Percentiles rank a stretch among this genome's conserved stretches.
Evolutionary conservation across 2,797 vertebrate species (phyloP).

Genomic region (Gymnocypris eckloni): DNA sequence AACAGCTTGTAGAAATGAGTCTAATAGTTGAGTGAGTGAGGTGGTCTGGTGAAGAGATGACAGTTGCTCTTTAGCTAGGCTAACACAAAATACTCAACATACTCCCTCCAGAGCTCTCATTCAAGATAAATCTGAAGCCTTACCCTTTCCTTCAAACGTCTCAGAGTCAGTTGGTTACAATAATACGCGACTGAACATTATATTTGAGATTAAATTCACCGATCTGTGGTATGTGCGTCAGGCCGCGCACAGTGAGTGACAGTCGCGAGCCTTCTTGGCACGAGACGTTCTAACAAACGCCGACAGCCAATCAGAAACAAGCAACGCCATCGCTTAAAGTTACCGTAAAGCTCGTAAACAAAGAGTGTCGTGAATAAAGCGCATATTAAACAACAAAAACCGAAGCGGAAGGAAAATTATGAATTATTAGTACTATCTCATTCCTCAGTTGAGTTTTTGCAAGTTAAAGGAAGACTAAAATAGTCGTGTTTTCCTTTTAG

Average conservation of each 20-base stretch:
- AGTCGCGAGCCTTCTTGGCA: neutral
- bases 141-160: conserved; percentile 19
- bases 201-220: neutral
- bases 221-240: neutral
- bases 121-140: neutral
- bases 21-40: neutral
- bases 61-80: conserved; percentile 35
- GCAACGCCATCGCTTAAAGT: neutral
- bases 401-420: neutral
- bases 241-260: neutral
- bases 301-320: conserved; percentile 10
- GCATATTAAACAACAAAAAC: neutral
- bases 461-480: neutral
- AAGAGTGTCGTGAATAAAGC: neutral
- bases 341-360: neutral
- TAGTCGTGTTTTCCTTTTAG: neutral
- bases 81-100: neutral
- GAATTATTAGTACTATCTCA: neutral
- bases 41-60: neutral
- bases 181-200: neutral
- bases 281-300: neutral
- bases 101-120: neutral
- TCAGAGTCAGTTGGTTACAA: conserved; percentile 9
- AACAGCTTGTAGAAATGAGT: neutral
- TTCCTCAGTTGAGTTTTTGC: neutral